Conservation (phyloP, 2,113 vertebrate genomes). For the Nesoenas mayeri region DNA sequence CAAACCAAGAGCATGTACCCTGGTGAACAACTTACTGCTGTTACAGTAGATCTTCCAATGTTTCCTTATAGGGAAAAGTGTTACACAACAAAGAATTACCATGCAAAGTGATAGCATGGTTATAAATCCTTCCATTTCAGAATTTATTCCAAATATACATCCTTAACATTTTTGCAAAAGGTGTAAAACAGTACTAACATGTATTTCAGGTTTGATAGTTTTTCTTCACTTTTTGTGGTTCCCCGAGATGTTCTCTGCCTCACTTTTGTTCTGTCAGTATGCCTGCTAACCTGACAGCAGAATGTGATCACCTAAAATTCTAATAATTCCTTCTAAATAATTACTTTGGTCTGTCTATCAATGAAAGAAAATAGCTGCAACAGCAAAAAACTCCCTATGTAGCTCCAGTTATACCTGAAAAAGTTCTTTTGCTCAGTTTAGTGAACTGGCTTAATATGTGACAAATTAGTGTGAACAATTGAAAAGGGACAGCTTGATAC, state of each 20-base stretch:
- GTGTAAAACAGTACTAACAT: not conserved
- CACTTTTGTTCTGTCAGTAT: not conserved
- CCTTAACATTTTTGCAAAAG: no score
- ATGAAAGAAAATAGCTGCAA: not conserved
- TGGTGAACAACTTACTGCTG: not conserved
- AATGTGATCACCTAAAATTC: not conserved
- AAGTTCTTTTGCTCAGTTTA: not conserved
- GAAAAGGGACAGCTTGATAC: not conserved
- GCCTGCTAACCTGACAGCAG: not conserved
- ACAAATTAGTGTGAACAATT: not conserved
- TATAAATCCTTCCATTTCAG: no score
- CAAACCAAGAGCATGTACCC: not conserved
- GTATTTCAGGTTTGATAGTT: not conserved
- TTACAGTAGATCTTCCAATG: not conserved
- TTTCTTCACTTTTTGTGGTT: not conserved
- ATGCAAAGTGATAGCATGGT: not conserved
- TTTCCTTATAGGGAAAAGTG: not conserved
- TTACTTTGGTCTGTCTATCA: not conserved
- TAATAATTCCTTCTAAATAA: not conserved
- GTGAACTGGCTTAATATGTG: not conserved
- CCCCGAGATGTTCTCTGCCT: not conserved
- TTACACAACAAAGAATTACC: not conserved
- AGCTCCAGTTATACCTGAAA: not conserved
- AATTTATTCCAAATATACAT: no score
- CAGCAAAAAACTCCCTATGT: not conserved